phyloP scores from a whole-genome alignment of 2,113 vertebrate genomes.

The Leiothrix lutea region DNA sequence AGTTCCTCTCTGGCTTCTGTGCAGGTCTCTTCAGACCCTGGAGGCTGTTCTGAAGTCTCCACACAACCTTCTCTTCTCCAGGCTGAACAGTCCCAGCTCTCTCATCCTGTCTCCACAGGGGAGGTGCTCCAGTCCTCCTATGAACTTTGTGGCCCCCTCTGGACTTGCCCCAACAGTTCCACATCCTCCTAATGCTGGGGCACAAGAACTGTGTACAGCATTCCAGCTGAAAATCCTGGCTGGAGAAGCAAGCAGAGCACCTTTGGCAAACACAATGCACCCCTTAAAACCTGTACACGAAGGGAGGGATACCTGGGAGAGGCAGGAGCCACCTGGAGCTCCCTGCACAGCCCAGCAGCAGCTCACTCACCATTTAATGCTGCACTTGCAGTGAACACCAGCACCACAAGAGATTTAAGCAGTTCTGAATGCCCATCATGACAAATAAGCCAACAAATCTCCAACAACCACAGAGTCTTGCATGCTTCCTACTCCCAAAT shows the following conservation, averaged over 20 bases:
- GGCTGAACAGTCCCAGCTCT: not conserved
- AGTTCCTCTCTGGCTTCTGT: not conserved
- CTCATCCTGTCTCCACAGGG: not conserved
- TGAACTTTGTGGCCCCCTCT: not conserved
- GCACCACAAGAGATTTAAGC: not conserved
- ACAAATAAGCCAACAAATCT: not conserved
- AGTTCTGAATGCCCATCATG: not conserved
- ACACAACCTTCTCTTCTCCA: not conserved
- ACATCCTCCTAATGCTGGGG: not conserved
- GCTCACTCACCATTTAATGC: not conserved
- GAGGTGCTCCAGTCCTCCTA: not conserved
- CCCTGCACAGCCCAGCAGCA: not conserved
- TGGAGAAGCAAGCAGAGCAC: not conserved
- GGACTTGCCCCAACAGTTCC: not conserved
- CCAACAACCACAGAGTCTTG: not conserved
- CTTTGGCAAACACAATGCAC: not conserved
- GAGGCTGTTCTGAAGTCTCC: not conserved
- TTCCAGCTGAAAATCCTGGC: not conserved
- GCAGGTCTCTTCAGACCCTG: not conserved
- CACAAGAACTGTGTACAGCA: not conserved
- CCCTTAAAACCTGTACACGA: rapidly evolving
- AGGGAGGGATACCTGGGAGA: not conserved
- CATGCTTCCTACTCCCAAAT: not conserved
- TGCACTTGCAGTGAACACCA: not conserved
- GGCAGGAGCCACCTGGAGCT: not conserved